These are phyloP conservation scores for Neotoma lepida DNA, from an alignment of 2,113 vertebrate species.

Conservation along the genomic window DNA sequence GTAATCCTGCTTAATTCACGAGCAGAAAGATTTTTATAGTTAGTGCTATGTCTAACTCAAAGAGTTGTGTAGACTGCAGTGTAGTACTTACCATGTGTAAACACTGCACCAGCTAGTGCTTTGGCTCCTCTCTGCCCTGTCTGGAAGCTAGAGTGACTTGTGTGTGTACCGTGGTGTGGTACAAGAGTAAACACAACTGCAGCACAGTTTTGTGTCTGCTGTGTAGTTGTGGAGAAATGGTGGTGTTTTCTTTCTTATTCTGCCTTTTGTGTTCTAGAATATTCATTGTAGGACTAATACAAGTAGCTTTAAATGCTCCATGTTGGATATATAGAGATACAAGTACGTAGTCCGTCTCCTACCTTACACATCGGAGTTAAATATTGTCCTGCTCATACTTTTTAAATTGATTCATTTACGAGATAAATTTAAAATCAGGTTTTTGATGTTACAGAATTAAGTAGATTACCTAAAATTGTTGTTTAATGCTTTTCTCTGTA, in stretches of 20 bases:
- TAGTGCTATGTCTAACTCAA: not conserved
- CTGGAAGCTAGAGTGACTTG: not conserved
- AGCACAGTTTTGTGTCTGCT: fast-evolving
- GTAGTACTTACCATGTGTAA: not conserved
- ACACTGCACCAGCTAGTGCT: not conserved
- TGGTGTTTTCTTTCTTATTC: fast-evolving
- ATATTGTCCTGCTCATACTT: not conserved
- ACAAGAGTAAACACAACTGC: fast-evolving
- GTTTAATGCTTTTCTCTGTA: not conserved
- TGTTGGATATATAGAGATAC: not conserved
- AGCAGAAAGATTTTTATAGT: not conserved
- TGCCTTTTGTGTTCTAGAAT: not conserved
- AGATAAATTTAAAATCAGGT: not conserved
- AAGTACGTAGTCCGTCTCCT: not conserved
- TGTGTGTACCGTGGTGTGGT: fast-evolving
- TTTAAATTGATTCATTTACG: constrained; percentile 28
- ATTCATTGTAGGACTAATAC: not conserved
- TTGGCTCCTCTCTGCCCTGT: not conserved
- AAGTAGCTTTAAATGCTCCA: not conserved
- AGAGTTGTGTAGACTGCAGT: not conserved
- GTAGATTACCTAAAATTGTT: not conserved
- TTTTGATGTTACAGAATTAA: not conserved
- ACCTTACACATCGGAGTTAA: not conserved
- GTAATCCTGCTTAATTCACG: not conserved
- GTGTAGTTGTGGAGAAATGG: not conserved